phyloP scores from a whole-genome alignment of 2,113 vertebrate genomes.

The Urocynchramus pylzowi region DNA sequence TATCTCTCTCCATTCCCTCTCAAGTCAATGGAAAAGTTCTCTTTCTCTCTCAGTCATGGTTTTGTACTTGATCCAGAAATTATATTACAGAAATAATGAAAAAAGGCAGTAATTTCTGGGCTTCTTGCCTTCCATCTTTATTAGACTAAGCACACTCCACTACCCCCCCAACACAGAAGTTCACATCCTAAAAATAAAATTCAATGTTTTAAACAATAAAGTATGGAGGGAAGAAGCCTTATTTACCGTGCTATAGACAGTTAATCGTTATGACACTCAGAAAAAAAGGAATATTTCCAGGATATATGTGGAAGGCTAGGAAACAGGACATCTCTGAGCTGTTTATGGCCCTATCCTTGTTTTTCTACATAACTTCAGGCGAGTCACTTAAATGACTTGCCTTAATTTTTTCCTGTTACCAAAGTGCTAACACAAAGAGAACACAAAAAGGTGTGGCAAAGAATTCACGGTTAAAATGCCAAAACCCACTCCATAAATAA shows the following conservation, averaged over 20 bases:
- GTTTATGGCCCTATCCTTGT: neutral
- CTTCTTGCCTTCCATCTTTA: neutral
- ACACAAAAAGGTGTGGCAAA: neutral
- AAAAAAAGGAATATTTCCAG: neutral
- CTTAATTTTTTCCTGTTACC: neutral
- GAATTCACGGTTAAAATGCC: neutral
- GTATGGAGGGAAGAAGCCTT: rapidly evolving
- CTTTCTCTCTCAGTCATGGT: neutral
- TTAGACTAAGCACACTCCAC: neutral
- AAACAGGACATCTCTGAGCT: neutral
- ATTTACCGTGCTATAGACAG: neutral
- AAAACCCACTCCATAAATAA: neutral
- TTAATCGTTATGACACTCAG: neutral
- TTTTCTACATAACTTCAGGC: neutral
- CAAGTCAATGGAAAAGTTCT: neutral
- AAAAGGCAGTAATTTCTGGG: neutral
- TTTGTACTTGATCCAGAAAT: neutral
- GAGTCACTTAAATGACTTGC: neutral
- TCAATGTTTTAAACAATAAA: neutral
- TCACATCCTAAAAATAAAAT: neutral
- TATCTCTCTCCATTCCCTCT: neutral
- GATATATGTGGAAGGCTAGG: neutral
- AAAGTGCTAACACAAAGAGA: neutral
- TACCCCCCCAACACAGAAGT: neutral
- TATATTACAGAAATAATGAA: neutral